Evolutionary conservation across 2,113 vertebrate species (phyloP).

Genomic region (Alligator mississippiensis): DNA sequence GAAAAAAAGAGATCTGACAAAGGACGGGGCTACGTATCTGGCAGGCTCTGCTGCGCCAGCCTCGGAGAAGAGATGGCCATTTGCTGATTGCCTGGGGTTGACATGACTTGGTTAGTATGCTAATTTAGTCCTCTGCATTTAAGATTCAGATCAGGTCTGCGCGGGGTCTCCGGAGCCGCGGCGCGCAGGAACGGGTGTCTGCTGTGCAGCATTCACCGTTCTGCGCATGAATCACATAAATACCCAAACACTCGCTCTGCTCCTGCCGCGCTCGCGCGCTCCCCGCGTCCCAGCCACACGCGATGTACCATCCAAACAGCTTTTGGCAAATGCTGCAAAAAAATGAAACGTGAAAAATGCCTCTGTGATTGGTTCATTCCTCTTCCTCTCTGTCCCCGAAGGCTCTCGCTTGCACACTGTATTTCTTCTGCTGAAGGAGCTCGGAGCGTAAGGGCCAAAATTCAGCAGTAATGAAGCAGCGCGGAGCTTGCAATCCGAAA

Average conservation of each 20-base stretch:
- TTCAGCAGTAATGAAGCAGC: conserved; percentile 54
- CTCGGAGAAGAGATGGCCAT: conserved; percentile 63
- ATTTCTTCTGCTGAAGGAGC: conserved; percentile 64
- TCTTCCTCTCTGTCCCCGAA: conserved; percentile 56
- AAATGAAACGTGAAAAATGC: conserved; percentile 5
- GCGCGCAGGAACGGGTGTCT: conserved; percentile 62
- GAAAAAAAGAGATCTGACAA: conserved; percentile 56
- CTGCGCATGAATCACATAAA: conserved; percentile 20
- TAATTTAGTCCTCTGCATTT: conserved; percentile 70
- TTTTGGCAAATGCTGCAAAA: conserved; percentile 8
- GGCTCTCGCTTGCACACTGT: conserved; percentile 51
- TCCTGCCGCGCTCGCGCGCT: conserved; percentile 1
- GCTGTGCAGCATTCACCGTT: conserved; percentile 47
- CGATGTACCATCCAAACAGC: conserved; percentile 19
- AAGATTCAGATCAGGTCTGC: conserved; percentile 76
- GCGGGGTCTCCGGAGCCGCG: conserved; percentile 64
- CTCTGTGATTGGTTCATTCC: conserved; percentile 35
- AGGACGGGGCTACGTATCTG: conserved; percentile 64
- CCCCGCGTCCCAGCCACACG: neutral
- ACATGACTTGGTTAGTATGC: conserved; percentile 78
- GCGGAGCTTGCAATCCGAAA: conserved; percentile 46
- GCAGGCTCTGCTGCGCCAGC: conserved; percentile 29
- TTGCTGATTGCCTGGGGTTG: conserved; percentile 72
- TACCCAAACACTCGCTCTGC: conserved; percentile 6
- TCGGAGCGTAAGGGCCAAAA: conserved; percentile 47